Evolutionary conservation across 2,797 vertebrate species (phyloP).

Genomic region (Poliocrania exsul): DNA sequence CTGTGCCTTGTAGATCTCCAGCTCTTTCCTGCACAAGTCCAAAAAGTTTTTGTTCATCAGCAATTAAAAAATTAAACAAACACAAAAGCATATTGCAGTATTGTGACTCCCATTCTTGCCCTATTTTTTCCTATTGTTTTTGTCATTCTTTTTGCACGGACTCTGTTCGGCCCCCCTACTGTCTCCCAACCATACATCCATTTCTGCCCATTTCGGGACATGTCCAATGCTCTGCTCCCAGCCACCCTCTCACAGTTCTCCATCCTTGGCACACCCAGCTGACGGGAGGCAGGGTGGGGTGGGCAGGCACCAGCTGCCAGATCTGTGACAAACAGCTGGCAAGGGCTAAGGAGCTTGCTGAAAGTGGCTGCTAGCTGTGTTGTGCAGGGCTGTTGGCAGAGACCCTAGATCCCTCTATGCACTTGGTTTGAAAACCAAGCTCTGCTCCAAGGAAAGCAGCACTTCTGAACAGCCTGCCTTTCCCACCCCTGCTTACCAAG

Average conservation of each 20-base stretch:
- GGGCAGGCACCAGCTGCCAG: background rate
- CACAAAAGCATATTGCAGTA: background rate
- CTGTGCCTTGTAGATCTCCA: background rate
- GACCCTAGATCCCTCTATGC: fast-evolving
- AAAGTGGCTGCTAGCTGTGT: background rate
- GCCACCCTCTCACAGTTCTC: background rate
- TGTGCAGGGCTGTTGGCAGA: background rate
- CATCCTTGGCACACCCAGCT: background rate
- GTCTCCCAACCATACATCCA: fast-evolving
- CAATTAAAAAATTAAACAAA: background rate
- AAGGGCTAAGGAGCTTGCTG: background rate
- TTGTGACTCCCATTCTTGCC: background rate
- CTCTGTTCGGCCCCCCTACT: background rate
- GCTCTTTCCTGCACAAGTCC: background rate
- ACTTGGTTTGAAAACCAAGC: background rate
- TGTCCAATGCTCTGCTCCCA: background rate
- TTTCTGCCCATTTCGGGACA: background rate
- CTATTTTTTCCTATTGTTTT: background rate
- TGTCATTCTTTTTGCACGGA: background rate
- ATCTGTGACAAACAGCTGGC: background rate
- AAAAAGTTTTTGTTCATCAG: background rate
- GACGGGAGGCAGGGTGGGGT: background rate
- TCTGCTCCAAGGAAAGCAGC: background rate
- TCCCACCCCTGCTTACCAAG: background rate
- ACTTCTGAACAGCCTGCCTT: background rate